A percentile compares a stretch with the other conserved stretches of the same genome.
These are phyloP conservation scores for Lepidocyrtinus sp. DNA, from an alignment of 2,888 invertebrate species.

Conservation along the genomic window DNA sequence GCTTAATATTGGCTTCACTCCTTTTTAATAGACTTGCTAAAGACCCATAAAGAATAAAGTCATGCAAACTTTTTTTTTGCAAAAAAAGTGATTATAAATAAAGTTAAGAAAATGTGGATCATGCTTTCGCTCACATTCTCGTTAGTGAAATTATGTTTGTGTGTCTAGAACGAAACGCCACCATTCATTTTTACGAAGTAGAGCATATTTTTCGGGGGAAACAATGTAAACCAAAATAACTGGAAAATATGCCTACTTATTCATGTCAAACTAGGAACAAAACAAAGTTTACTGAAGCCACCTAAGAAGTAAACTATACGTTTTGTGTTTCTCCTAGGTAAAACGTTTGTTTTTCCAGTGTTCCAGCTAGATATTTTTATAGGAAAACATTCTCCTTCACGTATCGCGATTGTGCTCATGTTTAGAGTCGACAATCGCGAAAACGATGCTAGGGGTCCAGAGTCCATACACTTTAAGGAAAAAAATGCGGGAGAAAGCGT, in stretches of 20 bases:
- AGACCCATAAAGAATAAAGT: constrained; percentile 19
- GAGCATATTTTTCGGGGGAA: neutral
- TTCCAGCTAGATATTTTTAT: neutral
- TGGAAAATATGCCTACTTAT: constrained; percentile 2
- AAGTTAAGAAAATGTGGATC: constrained; percentile 1
- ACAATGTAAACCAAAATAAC: constrained; percentile 18
- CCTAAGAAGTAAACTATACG: neutral
- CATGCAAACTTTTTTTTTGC: constrained; percentile 16
- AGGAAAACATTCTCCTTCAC: too few relatives aligned
- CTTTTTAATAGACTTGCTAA: constrained; percentile 21
- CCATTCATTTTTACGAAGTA: constrained; percentile 6
- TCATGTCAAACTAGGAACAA: constrained; percentile 9
- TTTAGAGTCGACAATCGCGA: neutral
- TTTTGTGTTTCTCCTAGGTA: neutral
- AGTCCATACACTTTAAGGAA: constrained; percentile 1
- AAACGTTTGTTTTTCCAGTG: constrained; percentile 9
- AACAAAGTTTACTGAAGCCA: constrained; percentile 11
- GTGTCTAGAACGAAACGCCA: neutral
- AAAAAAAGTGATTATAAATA: constrained; percentile 17
- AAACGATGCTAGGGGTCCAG: constrained; percentile 1
- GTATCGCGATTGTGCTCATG: constrained; percentile 13
- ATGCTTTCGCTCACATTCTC: neutral
- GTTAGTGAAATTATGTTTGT: constrained; percentile 10
- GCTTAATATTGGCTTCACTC: constrained; percentile 6
- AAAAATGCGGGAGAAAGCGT: constrained; percentile 9